Conservation (phyloP, 1,140 invertebrate genomes). For the Aphelinus atriplicis region DNA sequence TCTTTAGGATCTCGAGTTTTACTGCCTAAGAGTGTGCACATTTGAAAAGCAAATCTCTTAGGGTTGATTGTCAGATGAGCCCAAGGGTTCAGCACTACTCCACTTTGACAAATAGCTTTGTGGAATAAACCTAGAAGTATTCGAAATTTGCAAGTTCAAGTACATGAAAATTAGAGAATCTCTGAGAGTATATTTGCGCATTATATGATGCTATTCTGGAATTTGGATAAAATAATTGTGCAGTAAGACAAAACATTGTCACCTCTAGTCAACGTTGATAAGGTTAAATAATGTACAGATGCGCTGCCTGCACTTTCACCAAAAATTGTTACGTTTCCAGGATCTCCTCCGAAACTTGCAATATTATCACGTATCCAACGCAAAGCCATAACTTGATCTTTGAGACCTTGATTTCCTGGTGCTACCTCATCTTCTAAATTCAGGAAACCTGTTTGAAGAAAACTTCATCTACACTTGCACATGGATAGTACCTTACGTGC, state of each 20-base stretch:
- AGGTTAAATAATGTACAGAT: conserved; percentile 49
- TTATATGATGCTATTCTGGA: too few relatives aligned
- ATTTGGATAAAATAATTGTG: too few relatives aligned
- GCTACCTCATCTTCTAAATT: conserved; percentile 44
- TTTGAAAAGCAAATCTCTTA: not conserved
- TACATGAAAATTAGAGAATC: too few relatives aligned
- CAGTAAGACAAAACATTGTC: not conserved
- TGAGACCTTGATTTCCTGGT: too few relatives aligned
- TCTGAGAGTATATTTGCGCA: too few relatives aligned
- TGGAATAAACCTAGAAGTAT: too few relatives aligned
- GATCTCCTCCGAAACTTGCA: conserved; percentile 35
- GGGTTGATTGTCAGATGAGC: not conserved
- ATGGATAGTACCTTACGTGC: too few relatives aligned
- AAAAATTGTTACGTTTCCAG: conserved; percentile 51
- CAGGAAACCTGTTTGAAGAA: conserved; percentile 54
- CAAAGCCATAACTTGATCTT: conserved; percentile 38
- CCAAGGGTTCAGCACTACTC: not conserved
- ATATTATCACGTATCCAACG: conserved; percentile 60
- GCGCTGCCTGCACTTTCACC: conserved; percentile 53
- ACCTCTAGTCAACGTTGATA: conserved; percentile 21
- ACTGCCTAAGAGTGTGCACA: not conserved
- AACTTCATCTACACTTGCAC: too few relatives aligned
- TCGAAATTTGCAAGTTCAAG: too few relatives aligned
- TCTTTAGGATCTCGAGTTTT: conserved; percentile 3
- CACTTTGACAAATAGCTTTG: not conserved